Conservation (phyloP, 1,140 invertebrate species). For the Caenorhabditis latens region DNA sequence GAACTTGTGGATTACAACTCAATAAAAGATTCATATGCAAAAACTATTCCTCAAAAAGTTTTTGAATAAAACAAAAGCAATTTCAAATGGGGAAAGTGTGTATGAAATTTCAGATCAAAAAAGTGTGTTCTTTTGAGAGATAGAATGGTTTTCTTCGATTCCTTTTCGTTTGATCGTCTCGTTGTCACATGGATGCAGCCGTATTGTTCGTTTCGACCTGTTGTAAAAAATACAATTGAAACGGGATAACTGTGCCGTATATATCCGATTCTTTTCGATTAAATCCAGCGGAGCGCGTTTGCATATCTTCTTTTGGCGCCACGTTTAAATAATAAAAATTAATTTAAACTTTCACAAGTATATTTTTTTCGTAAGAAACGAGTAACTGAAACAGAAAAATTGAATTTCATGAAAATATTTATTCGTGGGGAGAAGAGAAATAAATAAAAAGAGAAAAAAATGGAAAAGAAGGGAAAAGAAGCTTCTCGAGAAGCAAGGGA, state of each 20-base stretch:
- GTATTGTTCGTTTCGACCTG: neutral
- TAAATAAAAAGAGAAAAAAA: too few species aligned
- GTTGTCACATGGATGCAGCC: neutral
- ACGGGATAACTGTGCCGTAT: neutral
- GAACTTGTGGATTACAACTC: neutral
- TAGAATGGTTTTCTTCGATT: neutral
- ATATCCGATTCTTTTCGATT: too few species aligned
- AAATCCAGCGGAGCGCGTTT: too few species aligned
- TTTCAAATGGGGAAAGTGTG: neutral
- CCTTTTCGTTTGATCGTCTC: neutral
- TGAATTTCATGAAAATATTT: too few species aligned
- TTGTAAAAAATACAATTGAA: constrained; percentile 37
- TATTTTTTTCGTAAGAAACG: too few species aligned
- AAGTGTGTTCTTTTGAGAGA: constrained; percentile 7
- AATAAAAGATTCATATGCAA: constrained; percentile 4
- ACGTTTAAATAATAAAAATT: too few species aligned
- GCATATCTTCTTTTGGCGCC: too few species aligned
- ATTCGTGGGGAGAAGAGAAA: too few species aligned
- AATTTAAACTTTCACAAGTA: too few species aligned
- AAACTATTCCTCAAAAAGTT: neutral
- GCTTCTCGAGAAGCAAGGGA: too few species aligned
- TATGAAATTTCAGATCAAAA: constrained; percentile 23
- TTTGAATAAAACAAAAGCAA: neutral
- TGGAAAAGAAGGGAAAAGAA: too few species aligned
- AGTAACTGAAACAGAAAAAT: too few species aligned